These are phyloP conservation scores for Netelia melanura DNA, from an alignment of 2,888 invertebrate species.

Conservation along the genomic window DNA sequence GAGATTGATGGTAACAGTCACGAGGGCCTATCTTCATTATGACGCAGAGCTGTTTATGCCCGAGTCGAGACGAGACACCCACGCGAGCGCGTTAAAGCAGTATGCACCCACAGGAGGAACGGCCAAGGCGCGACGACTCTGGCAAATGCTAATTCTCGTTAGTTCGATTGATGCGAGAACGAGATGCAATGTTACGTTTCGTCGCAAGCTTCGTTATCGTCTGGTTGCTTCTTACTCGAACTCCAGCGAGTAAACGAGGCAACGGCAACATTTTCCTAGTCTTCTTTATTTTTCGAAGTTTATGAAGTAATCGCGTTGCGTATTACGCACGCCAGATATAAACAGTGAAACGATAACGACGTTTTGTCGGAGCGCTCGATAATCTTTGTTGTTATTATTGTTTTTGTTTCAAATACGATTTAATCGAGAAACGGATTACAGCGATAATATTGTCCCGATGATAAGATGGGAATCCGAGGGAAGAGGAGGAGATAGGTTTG, in stretches of 20 bases:
- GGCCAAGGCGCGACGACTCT: not conserved
- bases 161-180: not conserved
- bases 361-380: too few species aligned
- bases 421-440: too few species aligned
- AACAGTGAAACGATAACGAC: too few species aligned
- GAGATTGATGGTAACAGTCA: not conserved
- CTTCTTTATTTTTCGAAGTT: not conserved
- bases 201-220: not conserved
- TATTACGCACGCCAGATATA: not conserved
- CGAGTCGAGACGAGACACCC: constrained; percentile 18
- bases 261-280: not conserved
- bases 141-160: constrained; percentile 20
- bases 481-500: not conserved
- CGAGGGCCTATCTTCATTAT: constrained; percentile 6
- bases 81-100: constrained; percentile 1
- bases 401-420: too few species aligned
- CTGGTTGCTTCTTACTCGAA: not conserved
- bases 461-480: not conserved
- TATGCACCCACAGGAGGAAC: not conserved
- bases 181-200: not conserved
- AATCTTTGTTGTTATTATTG: too few species aligned
- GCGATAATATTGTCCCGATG: not conserved
- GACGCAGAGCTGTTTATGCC: constrained; percentile 20
- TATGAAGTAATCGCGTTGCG: not conserved
- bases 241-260: not conserved